A percentile compares a stretch with the other conserved stretches of the same genome.
phyloP scores from a whole-genome alignment of 2,888 invertebrate species.

The Rapana venosa region DNA sequence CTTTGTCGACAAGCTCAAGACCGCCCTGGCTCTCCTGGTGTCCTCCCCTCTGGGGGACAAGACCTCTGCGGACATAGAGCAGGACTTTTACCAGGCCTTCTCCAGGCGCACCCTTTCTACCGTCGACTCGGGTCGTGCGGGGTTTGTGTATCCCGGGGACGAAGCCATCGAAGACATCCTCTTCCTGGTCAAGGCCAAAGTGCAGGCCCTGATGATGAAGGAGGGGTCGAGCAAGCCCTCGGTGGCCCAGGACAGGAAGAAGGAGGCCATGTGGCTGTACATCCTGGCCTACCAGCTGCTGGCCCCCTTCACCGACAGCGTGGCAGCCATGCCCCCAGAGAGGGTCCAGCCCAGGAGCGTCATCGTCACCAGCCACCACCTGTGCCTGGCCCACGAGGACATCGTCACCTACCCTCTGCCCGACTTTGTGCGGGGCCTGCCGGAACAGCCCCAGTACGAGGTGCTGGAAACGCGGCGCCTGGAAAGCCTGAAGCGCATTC shows the following conservation, averaged over 20 bases:
- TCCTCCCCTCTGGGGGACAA: slow-evolving; percentile 70
- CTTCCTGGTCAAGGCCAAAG: slow-evolving; percentile 68
- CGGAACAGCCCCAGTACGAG: slow-evolving; percentile 69
- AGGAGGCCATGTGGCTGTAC: slow-evolving; percentile 66
- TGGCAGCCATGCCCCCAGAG: slow-evolving; percentile 48
- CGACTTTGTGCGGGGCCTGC: slow-evolving; percentile 73
- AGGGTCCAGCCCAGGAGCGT: slow-evolving; percentile 65
- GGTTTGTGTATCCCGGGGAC: slow-evolving; percentile 71
- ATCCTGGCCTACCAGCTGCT: slow-evolving; percentile 61
- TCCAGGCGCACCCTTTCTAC: slow-evolving; percentile 62
- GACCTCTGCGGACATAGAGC: slow-evolving; percentile 65
- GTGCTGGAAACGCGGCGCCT: slow-evolving; percentile 68
- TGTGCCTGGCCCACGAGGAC: slow-evolving; percentile 74
- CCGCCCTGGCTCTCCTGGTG: slow-evolving; percentile 64
- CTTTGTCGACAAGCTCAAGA: slow-evolving; percentile 67
- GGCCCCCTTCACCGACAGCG: slow-evolving; percentile 46
- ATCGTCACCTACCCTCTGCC: slow-evolving; percentile 76
- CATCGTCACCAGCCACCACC: slow-evolving; percentile 69
- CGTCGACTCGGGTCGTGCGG: slow-evolving; percentile 69
- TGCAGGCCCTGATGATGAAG: slow-evolving; percentile 34
- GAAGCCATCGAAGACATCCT: slow-evolving; percentile 72
- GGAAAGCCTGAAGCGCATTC: slow-evolving; percentile 68
- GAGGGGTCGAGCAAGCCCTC: background rate
- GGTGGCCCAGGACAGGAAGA: slow-evolving; percentile 38
- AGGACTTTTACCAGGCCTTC: slow-evolving; percentile 73